Conservation (phyloP, 2,888 invertebrate genomes). For the Plebejus melissa region DNA sequence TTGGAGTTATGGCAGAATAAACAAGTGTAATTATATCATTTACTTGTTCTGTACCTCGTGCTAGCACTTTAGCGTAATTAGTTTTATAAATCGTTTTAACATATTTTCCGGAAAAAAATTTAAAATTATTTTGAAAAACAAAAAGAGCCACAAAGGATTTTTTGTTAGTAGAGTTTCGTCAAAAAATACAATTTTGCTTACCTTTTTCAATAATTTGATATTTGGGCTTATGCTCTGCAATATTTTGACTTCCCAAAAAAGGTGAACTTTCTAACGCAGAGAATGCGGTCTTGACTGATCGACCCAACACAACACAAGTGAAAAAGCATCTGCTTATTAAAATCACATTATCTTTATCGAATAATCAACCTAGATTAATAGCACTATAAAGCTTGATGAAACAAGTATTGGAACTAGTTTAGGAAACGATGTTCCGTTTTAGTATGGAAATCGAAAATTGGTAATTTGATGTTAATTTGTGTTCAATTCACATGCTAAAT, state of each 20-base stretch:
- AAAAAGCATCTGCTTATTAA: slow-evolving; percentile 9
- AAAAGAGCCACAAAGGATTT: no score
- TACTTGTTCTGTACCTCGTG: neutral
- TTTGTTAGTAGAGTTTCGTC: no score
- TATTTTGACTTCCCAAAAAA: neutral
- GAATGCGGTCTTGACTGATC: neutral
- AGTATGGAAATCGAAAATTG: slow-evolving; percentile 12
- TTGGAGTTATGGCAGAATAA: neutral
- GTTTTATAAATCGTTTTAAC: neutral
- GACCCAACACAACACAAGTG: neutral
- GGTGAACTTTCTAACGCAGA: neutral
- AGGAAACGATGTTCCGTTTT: neutral
- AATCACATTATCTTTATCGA: neutral
- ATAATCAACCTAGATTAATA: slow-evolving; percentile 3
- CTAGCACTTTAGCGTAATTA: neutral
- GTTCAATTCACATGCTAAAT: slow-evolving; percentile 19
- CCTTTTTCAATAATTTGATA: neutral
- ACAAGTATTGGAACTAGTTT: slow-evolving; percentile 18
- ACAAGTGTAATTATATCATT: neutral
- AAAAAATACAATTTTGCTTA: neutral
- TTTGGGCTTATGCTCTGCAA: neutral
- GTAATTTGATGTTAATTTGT: slow-evolving; percentile 13
- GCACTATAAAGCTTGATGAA: slow-evolving; percentile 12
- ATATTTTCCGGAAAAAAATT: neutral
- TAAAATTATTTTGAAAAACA: no score